Evolutionary conservation across 2,888 invertebrate genomes (phyloP).

Genomic region (Muschampia plurimacula): DNA sequence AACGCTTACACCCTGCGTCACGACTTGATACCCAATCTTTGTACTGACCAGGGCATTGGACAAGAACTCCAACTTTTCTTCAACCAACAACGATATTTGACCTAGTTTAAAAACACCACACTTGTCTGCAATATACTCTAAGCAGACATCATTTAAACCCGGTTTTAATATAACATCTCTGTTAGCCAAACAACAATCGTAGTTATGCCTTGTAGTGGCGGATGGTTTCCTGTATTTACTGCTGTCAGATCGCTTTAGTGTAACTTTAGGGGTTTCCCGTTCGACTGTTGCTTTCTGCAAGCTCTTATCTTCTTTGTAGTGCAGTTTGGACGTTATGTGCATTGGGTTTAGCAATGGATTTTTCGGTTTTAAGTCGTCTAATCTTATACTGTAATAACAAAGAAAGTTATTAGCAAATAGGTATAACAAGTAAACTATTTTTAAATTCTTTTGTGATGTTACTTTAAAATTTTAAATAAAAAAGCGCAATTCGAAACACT

Average conservation of each 20-base stretch:
- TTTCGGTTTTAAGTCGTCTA: constrained; percentile 87
- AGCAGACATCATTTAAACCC: constrained; percentile 87
- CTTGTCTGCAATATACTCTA: constrained; percentile 86
- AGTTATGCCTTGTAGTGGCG: constrained; percentile 88
- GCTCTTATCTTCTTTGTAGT: constrained; percentile 93
- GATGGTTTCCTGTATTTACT: constrained; percentile 89
- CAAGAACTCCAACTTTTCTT: constrained; percentile 89
- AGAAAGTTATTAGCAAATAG: background rate
- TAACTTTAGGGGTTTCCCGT: constrained; percentile 87
- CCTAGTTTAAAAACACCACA: constrained; percentile 90
- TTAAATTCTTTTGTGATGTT: too few relatives aligned
- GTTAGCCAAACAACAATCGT: constrained; percentile 84
- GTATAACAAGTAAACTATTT: too few relatives aligned
- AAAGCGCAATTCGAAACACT: too few relatives aligned
- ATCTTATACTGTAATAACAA: constrained; percentile 76
- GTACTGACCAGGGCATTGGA: constrained; percentile 86
- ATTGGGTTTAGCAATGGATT: constrained; percentile 86
- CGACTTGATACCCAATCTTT: constrained; percentile 84
- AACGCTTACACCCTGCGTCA: constrained; percentile 80
- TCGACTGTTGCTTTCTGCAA: constrained; percentile 91
- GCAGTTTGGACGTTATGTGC: constrained; percentile 89
- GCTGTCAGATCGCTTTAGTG: constrained; percentile 90
- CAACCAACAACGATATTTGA: constrained; percentile 88
- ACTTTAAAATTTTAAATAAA: too few relatives aligned
- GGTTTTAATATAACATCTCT: constrained; percentile 85